phyloP scores from a whole-genome alignment of 37 sponge, comb jelly and placozoan species.

The Bolinopsis microptera region DNA sequence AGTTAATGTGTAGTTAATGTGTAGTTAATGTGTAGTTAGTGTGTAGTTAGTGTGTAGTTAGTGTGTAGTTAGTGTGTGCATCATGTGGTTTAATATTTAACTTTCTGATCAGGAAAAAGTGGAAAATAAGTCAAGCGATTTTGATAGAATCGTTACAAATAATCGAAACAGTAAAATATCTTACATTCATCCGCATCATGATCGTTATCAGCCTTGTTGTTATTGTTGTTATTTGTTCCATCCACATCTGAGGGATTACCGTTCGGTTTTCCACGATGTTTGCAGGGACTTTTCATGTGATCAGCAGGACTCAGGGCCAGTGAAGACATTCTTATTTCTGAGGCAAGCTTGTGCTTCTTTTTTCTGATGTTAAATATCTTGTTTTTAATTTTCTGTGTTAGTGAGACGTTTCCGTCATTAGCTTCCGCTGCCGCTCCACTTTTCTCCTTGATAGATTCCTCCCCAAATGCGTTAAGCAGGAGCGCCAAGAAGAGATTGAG shows the following conservation, averaged over 20 bases:
- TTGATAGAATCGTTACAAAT: no score
- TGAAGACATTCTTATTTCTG: conserved; percentile 35
- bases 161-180: no score
- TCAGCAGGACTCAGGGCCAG: conserved; percentile 34
- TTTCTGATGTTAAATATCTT: conserved; percentile 18
- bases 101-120: no score
- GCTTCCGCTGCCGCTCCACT: background rate
- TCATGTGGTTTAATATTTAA: no score
- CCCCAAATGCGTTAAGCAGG: conserved; percentile 65
- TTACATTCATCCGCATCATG: conserved; percentile 32
- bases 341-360: conserved; percentile 56
- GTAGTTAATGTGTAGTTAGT: no score
- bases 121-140: no score
- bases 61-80: no score
- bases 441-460: conserved; percentile 51
- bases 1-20: no score
- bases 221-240: conserved; percentile 57
- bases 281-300: conserved; percentile 30
- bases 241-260: conserved; percentile 54
- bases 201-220: conserved; percentile 51
- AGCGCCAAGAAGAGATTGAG: conserved; percentile 68
- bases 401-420: background rate
- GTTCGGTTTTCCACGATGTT: background rate
- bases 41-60: no score
- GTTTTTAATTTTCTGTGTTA: background rate